Conservation (phyloP, 2,888 invertebrate genomes). For the Calameuta filiformis region DNA sequence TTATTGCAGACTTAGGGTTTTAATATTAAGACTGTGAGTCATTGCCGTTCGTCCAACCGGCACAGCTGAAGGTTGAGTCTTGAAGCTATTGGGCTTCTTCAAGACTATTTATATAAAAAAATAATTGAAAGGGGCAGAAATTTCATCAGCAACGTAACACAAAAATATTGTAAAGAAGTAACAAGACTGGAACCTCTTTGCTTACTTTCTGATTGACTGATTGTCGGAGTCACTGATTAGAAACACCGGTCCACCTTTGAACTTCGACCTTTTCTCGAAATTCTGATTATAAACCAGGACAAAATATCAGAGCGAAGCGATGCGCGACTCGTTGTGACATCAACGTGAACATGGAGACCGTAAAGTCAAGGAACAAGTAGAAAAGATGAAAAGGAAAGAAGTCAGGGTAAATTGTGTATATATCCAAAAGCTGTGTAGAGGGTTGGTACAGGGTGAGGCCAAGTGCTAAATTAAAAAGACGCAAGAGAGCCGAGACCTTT, state of each 20-base stretch:
- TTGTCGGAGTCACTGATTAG: background rate
- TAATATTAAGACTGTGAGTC: background rate
- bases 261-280: background rate
- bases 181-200: background rate
- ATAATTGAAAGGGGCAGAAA: background rate
- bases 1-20: background rate
- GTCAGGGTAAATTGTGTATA: background rate
- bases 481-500: constrained; percentile 37
- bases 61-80: background rate
- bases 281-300: background rate
- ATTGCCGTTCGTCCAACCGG: background rate
- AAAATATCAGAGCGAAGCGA: background rate
- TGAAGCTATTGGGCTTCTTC: background rate
- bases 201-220: background rate
- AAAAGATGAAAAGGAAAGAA: background rate
- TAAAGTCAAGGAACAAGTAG: background rate
- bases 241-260: background rate
- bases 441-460: constrained; percentile 22
- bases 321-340: background rate
- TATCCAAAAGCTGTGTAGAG: background rate
- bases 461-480: constrained; percentile 43
- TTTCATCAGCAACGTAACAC: background rate
- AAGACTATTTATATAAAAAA: background rate
- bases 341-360: background rate
- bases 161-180: background rate